phyloP scores from a whole-genome alignment of 2,797 vertebrate genomes.

The Cetoscarus ocellatus region DNA sequence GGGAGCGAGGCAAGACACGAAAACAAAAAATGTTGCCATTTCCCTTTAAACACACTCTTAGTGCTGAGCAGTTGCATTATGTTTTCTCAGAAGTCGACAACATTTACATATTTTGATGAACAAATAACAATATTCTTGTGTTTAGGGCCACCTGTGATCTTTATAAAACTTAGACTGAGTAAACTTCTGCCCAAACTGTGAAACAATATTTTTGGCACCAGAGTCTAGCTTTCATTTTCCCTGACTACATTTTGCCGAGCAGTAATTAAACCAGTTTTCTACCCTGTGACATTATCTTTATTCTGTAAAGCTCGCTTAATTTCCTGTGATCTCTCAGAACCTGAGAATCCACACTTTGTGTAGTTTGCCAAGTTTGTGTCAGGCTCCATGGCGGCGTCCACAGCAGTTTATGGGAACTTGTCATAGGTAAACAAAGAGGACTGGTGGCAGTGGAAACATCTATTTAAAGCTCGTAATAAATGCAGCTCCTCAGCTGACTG shows the following conservation, averaged over 20 bases:
- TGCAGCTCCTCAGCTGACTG: background rate
- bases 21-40: too few relatives aligned
- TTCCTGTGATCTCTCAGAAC: background rate
- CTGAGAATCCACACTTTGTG: background rate
- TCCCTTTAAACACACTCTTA: too few relatives aligned
- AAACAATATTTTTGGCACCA: background rate
- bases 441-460: constrained; percentile 18
- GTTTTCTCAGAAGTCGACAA: too few relatives aligned
- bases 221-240: too few relatives aligned
- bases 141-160: too few relatives aligned
- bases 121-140: too few relatives aligned
- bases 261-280: background rate
- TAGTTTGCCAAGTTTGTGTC: constrained; percentile 18
- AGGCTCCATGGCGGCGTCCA: constrained; percentile 7
- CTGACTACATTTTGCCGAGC: background rate
- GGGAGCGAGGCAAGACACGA: too few relatives aligned
- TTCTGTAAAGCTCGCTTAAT: background rate
- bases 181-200: background rate
- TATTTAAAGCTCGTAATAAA: constrained; percentile 18
- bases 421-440: background rate
- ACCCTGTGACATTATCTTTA: too few relatives aligned
- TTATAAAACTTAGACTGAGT: too few relatives aligned
- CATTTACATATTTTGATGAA: too few relatives aligned
- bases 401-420: constrained; percentile 10
- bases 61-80: too few relatives aligned